These are phyloP conservation scores for Apantesis nais DNA, from an alignment of 2,888 invertebrate genomes.

Conservation along the genomic window DNA sequence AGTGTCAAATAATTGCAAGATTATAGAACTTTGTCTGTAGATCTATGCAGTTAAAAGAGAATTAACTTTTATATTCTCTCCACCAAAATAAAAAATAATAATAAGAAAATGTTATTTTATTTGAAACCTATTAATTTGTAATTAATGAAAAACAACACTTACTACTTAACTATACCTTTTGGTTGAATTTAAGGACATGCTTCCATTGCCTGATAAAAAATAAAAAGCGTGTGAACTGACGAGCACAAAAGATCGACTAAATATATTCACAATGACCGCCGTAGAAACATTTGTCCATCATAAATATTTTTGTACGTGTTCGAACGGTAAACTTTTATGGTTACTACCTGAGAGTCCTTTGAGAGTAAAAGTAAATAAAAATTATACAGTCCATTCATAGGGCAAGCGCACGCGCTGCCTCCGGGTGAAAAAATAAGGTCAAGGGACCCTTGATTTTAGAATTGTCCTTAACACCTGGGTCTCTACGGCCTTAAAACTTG, in stretches of 20 bases:
- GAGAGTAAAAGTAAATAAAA: constrained; percentile 79
- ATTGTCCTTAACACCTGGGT: constrained; percentile 52
- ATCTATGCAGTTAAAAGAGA: no score
- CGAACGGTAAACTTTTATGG: constrained; percentile 69
- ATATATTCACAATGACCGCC: constrained; percentile 52
- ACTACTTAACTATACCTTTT: neutral
- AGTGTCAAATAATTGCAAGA: no score
- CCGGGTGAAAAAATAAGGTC: constrained; percentile 55
- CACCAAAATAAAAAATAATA: no score
- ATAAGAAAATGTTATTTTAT: neutral
- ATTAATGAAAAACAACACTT: neutral
- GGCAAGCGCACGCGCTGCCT: constrained; percentile 64
- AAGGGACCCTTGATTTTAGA: constrained; percentile 50
- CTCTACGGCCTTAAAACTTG: constrained; percentile 39
- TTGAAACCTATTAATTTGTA: neutral
- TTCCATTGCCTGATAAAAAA: constrained; percentile 28
- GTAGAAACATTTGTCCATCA: constrained; percentile 66
- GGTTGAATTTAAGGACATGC: constrained; percentile 27
- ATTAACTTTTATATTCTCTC: no score
- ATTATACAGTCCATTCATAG: constrained; percentile 78
- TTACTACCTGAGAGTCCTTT: constrained; percentile 69
- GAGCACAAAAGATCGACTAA: constrained; percentile 57
- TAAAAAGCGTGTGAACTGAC: constrained; percentile 45
- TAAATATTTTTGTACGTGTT: constrained; percentile 66
- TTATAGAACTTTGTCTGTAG: no score